Conservation (phyloP, 2,888 invertebrate species). For the Anthophora plumipes region DNA sequence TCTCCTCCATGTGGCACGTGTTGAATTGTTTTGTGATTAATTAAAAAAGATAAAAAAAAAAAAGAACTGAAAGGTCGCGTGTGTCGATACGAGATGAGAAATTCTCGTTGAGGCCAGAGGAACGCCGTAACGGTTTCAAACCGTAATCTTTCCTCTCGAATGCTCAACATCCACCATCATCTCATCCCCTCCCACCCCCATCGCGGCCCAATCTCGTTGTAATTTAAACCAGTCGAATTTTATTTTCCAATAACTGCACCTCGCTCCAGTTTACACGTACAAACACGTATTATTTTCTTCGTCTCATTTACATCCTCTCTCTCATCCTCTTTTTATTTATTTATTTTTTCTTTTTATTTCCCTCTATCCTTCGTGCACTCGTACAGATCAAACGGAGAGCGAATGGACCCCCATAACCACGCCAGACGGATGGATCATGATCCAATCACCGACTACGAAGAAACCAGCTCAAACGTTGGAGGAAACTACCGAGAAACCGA, state of each 20-base stretch:
- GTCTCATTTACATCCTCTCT: background rate
- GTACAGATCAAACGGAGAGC: conserved; percentile 81
- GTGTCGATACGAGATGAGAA: conserved; percentile 58
- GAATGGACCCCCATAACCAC: conserved; percentile 88
- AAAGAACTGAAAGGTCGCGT: conserved; percentile 28
- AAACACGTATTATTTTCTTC: conserved; percentile 25
- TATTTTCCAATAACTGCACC: conserved; percentile 59
- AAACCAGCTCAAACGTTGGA: conserved; percentile 68
- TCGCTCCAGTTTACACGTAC: conserved; percentile 33
- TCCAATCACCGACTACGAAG: conserved; percentile 82
- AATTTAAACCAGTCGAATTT: conserved; percentile 51
- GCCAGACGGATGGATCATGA: conserved; percentile 89
- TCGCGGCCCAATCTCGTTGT: conserved; percentile 34
- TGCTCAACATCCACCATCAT: conserved; percentile 44
- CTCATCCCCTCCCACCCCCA: conserved; percentile 34
- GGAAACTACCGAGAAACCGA: conserved; percentile 69
- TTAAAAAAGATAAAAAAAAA: no score
- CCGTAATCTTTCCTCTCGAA: conserved; percentile 71
- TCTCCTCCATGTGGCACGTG: background rate
- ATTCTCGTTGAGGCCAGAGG: conserved; percentile 64
- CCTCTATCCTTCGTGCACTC: no score
- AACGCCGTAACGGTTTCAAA: conserved; percentile 77
- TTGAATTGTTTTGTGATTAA: conserved; percentile 8
- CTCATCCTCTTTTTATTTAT: no score
- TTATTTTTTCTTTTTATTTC: no score